These are phyloP conservation scores for Oligia fasciuncula DNA, from an alignment of 2,888 invertebrate genomes.

Conservation along the genomic window DNA sequence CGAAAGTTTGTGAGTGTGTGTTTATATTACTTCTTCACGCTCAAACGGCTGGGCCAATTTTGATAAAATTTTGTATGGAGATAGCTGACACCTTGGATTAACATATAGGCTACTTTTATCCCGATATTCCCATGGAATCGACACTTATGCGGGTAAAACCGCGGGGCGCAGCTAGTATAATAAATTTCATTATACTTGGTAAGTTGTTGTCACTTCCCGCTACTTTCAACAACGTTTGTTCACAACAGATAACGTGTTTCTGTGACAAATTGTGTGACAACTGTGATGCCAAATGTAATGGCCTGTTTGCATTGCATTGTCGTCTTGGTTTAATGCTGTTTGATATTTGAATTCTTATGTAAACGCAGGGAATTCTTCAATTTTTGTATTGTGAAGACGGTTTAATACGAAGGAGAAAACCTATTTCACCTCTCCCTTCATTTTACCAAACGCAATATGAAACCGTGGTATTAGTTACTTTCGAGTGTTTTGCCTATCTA, in stretches of 20 bases:
- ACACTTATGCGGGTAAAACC: too few relatives aligned
- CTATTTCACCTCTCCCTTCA: background rate
- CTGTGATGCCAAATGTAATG: slow-evolving; percentile 11
- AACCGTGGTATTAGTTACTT: background rate
- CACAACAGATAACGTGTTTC: slow-evolving; percentile 29
- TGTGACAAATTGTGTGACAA: slow-evolving; percentile 48
- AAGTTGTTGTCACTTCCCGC: background rate
- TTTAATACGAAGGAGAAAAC: background rate
- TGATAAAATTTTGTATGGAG: too few relatives aligned
- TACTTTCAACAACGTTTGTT: slow-evolving; percentile 20
- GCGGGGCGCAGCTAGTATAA: too few relatives aligned
- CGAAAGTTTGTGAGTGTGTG: too few relatives aligned
- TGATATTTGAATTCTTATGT: slow-evolving; percentile 32
- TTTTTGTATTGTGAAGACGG: background rate
- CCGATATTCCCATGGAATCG: too few relatives aligned
- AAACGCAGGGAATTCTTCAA: background rate
- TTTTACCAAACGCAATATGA: background rate
- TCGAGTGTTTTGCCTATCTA: background rate
- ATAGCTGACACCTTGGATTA: too few relatives aligned
- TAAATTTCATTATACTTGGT: slow-evolving; percentile 2
- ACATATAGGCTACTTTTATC: too few relatives aligned
- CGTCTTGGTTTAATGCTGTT: slow-evolving; percentile 6
- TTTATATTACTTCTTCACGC: too few relatives aligned
- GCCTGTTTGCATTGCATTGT: slow-evolving; percentile 38
- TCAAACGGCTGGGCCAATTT: too few relatives aligned